Percentiles rank a stretch among this genome's conserved stretches.
These are phyloP conservation scores for Cynopterus brachyotis DNA, from an alignment of 2,113 vertebrate species.

Conservation along the genomic window DNA sequence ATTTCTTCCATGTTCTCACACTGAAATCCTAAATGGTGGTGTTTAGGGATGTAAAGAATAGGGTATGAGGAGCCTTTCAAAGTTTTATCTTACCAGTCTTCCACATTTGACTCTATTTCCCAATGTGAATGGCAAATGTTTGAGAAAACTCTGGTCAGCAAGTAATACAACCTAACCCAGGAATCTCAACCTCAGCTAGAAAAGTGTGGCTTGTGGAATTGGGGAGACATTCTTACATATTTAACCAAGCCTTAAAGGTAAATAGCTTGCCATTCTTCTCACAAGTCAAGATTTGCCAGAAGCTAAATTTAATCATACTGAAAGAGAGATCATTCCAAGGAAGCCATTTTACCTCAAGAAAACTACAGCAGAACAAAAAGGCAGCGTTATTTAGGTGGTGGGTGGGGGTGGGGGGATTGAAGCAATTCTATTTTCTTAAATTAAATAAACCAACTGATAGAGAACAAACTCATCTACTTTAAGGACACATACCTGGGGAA, in stretches of 20 bases:
- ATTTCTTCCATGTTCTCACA: background rate
- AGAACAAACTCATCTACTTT: background rate
- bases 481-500: background rate
- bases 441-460: background rate
- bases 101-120: background rate
- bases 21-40: background rate
- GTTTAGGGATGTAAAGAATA: background rate
- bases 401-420: background rate
- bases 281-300: background rate
- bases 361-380: background rate
- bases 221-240: background rate
- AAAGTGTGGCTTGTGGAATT: background rate
- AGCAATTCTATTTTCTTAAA: constrained; percentile 4
- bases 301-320: background rate
- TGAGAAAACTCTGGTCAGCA: background rate
- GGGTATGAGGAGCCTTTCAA: background rate
- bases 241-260: background rate
- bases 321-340: background rate
- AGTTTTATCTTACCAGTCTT: background rate
- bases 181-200: background rate
- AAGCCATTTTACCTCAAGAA: background rate
- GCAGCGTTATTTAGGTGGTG: background rate
- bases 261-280: background rate
- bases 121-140: background rate
- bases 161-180: background rate